Conservation (phyloP, 2,888 invertebrate genomes). For the Apeira syringaria region DNA sequence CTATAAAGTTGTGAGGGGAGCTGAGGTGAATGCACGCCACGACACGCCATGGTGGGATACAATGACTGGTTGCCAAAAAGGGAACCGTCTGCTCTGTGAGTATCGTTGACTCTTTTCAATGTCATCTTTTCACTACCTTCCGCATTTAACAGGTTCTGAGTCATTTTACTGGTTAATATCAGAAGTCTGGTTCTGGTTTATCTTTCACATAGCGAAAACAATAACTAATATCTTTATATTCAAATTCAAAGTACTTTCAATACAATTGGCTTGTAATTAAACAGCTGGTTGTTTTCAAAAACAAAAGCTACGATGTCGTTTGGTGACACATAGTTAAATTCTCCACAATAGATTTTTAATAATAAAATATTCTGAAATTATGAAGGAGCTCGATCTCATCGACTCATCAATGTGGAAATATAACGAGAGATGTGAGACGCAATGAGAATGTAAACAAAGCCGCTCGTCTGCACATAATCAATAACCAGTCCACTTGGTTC, state of each 20-base stretch:
- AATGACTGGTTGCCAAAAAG: conserved; percentile 63
- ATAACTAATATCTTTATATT: neutral
- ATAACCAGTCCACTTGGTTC: conserved; percentile 32
- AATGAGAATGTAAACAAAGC: conserved; percentile 23
- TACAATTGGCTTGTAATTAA: neutral
- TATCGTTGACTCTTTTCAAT: conserved; percentile 43
- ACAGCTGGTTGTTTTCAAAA: neutral
- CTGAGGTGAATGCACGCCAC: conserved; percentile 67
- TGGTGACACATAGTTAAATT: neutral
- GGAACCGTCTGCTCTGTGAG: conserved; percentile 47
- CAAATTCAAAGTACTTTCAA: neutral
- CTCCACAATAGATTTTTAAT: too few relatives aligned
- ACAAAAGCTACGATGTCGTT: neutral
- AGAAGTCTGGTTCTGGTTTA: neutral
- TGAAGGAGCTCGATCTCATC: too few relatives aligned
- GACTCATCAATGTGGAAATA: neutral
- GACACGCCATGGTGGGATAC: conserved; percentile 45
- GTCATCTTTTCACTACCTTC: conserved; percentile 44
- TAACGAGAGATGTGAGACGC: neutral
- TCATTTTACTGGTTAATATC: conserved; percentile 13
- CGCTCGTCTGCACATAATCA: conserved; percentile 43
- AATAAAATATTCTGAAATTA: too few relatives aligned
- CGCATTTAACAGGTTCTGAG: conserved; percentile 14
- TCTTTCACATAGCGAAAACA: neutral
- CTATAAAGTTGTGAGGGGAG: conserved; percentile 61